Conservation (phyloP, 2,113 vertebrate genomes). For the Ctenodactylus gundi region DNA sequence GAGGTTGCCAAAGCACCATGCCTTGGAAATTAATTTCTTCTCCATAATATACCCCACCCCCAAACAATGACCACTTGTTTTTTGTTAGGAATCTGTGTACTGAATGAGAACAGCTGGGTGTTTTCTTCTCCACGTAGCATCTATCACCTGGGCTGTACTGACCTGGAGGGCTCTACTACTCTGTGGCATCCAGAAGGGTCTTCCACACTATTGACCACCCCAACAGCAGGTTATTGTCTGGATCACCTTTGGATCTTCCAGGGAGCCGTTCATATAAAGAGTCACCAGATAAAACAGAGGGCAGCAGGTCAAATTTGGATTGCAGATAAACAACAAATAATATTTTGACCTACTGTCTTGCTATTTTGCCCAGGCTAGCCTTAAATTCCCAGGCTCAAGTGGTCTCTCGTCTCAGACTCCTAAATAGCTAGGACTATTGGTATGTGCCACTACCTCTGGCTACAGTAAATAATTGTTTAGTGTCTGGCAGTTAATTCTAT, state of each 20-base stretch:
- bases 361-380: no score
- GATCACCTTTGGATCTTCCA: not conserved
- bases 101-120: not conserved
- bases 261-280: not conserved
- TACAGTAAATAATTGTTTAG: no score
- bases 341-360: no score
- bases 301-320: not conserved
- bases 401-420: no score
- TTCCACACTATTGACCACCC: not conserved
- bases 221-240: not conserved
- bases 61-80: not conserved
- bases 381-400: no score
- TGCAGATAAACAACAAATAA: not conserved
- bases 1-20: not conserved
- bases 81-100: not conserved
- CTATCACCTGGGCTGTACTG: not conserved
- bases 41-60: not conserved
- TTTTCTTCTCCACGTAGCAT: not conserved
- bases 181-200: not conserved
- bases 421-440: no score
- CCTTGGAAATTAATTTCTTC: not conserved
- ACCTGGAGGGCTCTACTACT: not conserved
- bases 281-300: not conserved
- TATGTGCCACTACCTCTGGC: no score
- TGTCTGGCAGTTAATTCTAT: not conserved